Conservation (phyloP, 2,113 vertebrate species). For the Trinectes maculatus region DNA sequence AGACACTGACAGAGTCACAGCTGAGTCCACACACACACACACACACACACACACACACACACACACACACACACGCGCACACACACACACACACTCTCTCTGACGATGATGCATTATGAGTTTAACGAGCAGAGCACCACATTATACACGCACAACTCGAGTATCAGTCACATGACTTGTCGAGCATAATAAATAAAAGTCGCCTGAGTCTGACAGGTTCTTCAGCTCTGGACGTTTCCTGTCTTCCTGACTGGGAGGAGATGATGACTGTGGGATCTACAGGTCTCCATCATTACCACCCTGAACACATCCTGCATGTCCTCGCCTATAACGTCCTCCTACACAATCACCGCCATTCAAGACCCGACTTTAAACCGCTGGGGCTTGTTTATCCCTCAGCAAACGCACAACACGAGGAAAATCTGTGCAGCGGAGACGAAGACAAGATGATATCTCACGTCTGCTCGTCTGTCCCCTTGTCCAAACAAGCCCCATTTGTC, state of each 20-base stretch:
- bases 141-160: conserved; percentile 26
- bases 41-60: no score
- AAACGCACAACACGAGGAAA: conserved; percentile 47
- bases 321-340: conserved; percentile 35
- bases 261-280: no score
- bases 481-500: conserved; percentile 67
- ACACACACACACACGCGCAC: no score
- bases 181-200: conserved; percentile 18
- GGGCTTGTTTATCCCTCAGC: conserved; percentile 59
- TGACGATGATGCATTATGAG: conserved; percentile 37
- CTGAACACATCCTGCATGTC: conserved; percentile 16
- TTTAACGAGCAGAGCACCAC: conserved; percentile 28
- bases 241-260: no score
- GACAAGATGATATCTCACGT: conserved; percentile 62
- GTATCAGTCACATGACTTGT: conserved; percentile 30
- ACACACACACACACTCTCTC: background rate
- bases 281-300: conserved; percentile 21
- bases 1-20: no score
- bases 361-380: conserved; percentile 53
- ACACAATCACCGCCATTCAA: conserved; percentile 38
- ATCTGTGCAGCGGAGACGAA: conserved; percentile 29
- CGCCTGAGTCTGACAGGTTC: no score
- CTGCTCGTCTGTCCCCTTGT: conserved; percentile 65
- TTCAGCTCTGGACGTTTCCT: no score
- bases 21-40: no score